These are phyloP conservation scores for Lasius fuliginosus DNA, from an alignment of 2,888 invertebrate genomes.

Conservation along the genomic window DNA sequence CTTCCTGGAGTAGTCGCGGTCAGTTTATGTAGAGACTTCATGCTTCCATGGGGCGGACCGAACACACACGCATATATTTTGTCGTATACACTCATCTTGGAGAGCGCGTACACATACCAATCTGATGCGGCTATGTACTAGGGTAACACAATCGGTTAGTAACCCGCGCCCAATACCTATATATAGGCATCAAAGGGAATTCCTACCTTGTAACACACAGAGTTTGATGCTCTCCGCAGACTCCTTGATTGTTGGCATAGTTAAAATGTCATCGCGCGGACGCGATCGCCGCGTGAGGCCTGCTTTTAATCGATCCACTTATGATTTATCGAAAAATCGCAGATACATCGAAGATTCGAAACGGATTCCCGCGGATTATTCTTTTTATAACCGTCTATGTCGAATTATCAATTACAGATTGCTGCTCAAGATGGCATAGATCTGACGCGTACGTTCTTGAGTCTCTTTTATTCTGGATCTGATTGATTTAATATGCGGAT, in stretches of 20 bases:
- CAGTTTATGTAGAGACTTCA: constrained; percentile 72
- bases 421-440: background rate
- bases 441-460: background rate
- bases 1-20: constrained; percentile 67
- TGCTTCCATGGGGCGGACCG: constrained; percentile 40
- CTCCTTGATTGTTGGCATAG: constrained; percentile 73
- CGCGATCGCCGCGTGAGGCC: constrained; percentile 38
- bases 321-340: constrained; percentile 44
- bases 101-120: constrained; percentile 55
- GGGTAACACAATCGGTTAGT: constrained; percentile 67
- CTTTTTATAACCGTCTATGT: background rate
- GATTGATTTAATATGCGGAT: background rate
- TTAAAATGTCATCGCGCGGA: constrained; percentile 77
- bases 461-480: background rate
- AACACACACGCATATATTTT: constrained; percentile 47
- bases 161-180: constrained; percentile 62
- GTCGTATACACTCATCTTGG: background rate
- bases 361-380: background rate
- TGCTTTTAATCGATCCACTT: constrained; percentile 62
- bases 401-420: background rate
- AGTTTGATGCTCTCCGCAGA: constrained; percentile 65
- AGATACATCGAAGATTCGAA: background rate
- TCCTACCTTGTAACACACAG: constrained; percentile 74
- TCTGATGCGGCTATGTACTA: constrained; percentile 67
- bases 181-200: constrained; percentile 80